Evolutionary conservation across 2,113 vertebrate species (phyloP).

Genomic region (Pteronura brasiliensis): DNA sequence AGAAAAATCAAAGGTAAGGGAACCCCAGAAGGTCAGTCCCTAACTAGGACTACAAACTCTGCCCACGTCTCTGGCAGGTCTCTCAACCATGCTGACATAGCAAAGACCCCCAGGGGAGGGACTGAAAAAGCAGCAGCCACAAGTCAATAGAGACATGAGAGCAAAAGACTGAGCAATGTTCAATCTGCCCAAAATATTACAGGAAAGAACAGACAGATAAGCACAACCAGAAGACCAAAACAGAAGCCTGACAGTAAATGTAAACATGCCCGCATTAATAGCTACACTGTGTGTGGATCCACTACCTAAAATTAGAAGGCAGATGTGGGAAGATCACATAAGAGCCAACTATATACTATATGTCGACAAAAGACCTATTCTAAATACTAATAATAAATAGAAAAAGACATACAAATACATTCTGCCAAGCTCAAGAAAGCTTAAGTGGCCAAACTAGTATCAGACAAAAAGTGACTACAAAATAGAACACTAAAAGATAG

Average conservation of each 20-base stretch:
- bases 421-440: background rate
- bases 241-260: background rate
- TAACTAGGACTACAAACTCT: background rate
- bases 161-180: background rate
- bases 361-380: background rate
- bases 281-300: background rate
- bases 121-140: background rate
- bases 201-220: background rate
- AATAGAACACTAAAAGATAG: background rate
- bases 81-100: background rate
- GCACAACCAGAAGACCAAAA: background rate
- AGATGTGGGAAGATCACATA: no score
- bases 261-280: background rate
- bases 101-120: background rate
- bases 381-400: background rate
- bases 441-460: background rate
- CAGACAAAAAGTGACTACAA: background rate
- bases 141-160: background rate
- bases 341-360: background rate
- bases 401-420: background rate
- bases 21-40: background rate
- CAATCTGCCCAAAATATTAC: background rate
- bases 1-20: background rate
- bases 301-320: background rate
- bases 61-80: background rate